Base-by-base conservation (phyloP, 1,140 invertebrate species). In the Ostrea denselamellosa region DNA sequence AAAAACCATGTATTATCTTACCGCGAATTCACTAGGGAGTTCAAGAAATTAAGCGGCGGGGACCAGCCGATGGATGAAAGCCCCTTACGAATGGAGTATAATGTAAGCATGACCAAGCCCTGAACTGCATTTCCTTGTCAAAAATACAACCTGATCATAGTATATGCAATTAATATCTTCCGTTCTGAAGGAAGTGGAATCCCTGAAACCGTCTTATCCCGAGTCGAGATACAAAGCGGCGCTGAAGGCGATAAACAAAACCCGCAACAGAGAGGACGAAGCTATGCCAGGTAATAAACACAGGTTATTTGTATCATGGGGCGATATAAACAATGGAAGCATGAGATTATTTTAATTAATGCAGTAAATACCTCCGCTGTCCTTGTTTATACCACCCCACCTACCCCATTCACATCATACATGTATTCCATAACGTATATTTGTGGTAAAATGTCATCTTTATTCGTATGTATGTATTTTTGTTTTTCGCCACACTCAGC, bases 61-160 rank as follows among this genome's bases (percentile, higher is more conserved):
- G 68, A 77, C 25, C 68, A 77, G 25, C 68, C 68, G 14, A 77
- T 25, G 22, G 28, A 77, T 77, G 68, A 77, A 77, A 77, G 8
- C 8, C 68, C 68, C 22, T 34, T 77, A 34, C 9, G 68, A 25
- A 8, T 77, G 68, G 68, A 77, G 14, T 77, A 77, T 14, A 77
- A 77, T 77, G 68, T 77, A 28, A 77, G 56, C 2, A 62, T 28
- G 28, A 77, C 28, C 14, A 19, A 19, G 19, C 17, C 17, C n/a
- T 62, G 17, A 19, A 19, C 17, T 62, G 17, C 17, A 7, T 62
- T 19, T n/a, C 19, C 0, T 19, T 19, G 56, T 62, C 14, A 62
- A 19, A 62, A 62, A n/a, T 19, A 62, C n/a, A 62, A 10, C 7
- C 8, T 62, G n/a, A 62, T 14, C 14, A 58, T 19, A 58, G 14